Evolutionary conservation across 2,797 vertebrate genomes (phyloP), one percentile per base, ranked within the genome.

Genomic region (Steatocranus sp.): DNA sequence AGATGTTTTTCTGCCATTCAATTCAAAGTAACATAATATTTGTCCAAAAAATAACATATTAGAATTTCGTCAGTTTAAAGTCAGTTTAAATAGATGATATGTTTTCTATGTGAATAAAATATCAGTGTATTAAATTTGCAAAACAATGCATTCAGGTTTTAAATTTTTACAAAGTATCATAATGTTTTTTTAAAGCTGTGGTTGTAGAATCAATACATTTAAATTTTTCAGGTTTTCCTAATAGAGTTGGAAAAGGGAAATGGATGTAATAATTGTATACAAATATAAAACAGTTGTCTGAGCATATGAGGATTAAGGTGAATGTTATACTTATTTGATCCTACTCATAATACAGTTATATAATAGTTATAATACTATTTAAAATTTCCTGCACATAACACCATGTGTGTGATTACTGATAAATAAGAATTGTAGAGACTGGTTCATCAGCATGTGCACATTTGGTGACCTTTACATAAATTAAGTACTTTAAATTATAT

Each of bases 181-280:
- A 7, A 2, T 18, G 1, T 0, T 18, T 32, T 54, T 30, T 56
- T 18, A 0, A 34, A 63, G 32, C 32, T 14, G 0, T 3, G 7
- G 58, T 63, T 20, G 18, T 0, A 63, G 11, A 66, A 41, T 66
- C 11, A 66, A 23, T 23, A 14, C 5, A 14, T 66, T 41, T 8
- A 15, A 23, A 66, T 66, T 14, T 0, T 10, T 12, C 61, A 66
- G 34, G n/a, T 38, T 66, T 36, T 66, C 61, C 12, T 8, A 41
- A 41, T 41, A 10, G n/a, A 5, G 61, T 66, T 23, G 7, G 20
- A 41, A 58, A 38, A 36, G 11, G 1, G 18, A 63, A 36, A 36
- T 23, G 1, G 5, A 0, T 41, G 56, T 61, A 34, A 58, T 58
- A 58, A 58, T 34, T 34, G 17, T 1, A 36, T 61, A 20, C 32